Evolutionary conservation across 37 sponge, comb jelly and placozoan genomes (phyloP).

Genomic region (Agelas oroides): DNA sequence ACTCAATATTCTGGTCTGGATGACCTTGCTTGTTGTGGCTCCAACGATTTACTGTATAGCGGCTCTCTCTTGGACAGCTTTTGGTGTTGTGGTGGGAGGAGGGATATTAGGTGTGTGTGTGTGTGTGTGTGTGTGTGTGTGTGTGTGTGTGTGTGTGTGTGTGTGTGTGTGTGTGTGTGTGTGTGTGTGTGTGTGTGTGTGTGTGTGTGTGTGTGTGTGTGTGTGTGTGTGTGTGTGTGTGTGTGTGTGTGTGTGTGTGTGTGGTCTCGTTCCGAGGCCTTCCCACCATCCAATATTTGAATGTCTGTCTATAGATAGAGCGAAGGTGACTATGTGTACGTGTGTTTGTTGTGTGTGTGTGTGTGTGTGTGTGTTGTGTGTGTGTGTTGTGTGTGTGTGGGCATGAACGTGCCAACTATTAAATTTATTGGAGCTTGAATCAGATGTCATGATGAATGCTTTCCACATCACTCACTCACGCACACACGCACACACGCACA

Average conservation of each 20-base stretch:
- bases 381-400: no score
- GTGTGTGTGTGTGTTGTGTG: no score
- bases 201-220: conserved; percentile 4
- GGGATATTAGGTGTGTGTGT: no score
- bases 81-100: not conserved
- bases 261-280: not conserved
- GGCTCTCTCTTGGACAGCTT: not conserved
- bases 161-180: conserved; percentile 41
- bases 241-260: conserved; percentile 30
- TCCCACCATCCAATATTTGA: no score
- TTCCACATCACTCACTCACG: conserved; percentile 10
- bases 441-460: no score
- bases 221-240: conserved; percentile 29
- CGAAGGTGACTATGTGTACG: no score
- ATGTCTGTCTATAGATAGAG: no score
- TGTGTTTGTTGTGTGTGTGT: no score
- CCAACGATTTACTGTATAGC: not conserved
- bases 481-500: conserved; percentile 26
- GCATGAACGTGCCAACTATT: no score
- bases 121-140: not conserved
- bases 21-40: not conserved
- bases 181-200: conserved; percentile 4
- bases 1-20: conserved; percentile 29
- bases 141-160: conserved; percentile 21
- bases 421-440: no score